phyloP scores from a whole-genome alignment of 2,888 invertebrate species.

The Heliconius sara region DNA sequence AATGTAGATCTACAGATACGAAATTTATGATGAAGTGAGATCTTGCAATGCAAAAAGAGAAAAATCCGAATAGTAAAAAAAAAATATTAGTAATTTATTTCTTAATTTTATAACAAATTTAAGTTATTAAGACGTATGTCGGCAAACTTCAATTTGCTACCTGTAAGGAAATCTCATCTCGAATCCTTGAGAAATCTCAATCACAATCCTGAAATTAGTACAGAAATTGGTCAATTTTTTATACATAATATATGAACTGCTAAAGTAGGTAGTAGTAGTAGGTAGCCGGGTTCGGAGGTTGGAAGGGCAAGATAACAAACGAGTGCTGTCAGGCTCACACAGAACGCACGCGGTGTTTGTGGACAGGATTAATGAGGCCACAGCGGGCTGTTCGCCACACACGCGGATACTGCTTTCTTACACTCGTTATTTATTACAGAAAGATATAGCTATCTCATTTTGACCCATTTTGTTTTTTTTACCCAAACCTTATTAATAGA shows the following conservation, averaged over 20 bases:
- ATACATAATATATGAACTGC: background rate
- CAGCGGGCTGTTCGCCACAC: slow-evolving; percentile 26
- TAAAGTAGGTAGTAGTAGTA: background rate
- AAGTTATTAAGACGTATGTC: no score
- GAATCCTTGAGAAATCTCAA: no score
- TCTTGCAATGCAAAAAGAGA: no score
- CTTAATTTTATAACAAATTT: no score
- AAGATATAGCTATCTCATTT: background rate
- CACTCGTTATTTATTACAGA: slow-evolving; percentile 18
- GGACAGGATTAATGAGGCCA: slow-evolving; percentile 46
- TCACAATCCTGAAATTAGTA: no score
- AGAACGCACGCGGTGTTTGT: slow-evolving; percentile 42
- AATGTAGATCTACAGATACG: no score
- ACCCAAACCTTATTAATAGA: background rate
- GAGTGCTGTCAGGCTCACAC: slow-evolving; percentile 47
- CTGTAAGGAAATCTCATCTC: no score
- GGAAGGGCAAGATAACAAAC: slow-evolving; percentile 43
- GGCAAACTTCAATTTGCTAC: no score
- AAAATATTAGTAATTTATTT: no score
- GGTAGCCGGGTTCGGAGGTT: slow-evolving; percentile 17
- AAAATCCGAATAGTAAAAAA: no score
- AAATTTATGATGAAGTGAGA: no score
- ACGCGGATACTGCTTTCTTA: slow-evolving; percentile 24
- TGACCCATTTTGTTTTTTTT: background rate
- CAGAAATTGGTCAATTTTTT: no score